Evolutionary conservation across 2,888 invertebrate genomes (phyloP).

Genomic region (Trachelus iudaicus): DNA sequence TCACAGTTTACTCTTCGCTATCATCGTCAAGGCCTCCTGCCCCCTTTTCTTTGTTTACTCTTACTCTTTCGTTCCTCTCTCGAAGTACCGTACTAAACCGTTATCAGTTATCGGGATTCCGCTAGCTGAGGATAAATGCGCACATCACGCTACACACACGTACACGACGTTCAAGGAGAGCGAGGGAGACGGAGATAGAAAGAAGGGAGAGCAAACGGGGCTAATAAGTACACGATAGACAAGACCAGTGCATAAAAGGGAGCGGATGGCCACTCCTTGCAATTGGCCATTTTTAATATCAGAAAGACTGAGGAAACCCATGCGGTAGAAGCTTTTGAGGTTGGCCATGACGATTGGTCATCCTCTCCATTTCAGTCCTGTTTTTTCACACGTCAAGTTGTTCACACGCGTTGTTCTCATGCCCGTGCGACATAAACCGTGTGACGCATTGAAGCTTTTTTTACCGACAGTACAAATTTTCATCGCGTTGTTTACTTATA

Average conservation of each 20-base stretch:
- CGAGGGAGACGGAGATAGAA: not conserved
- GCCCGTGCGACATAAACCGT: conserved; percentile 13
- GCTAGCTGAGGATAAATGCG: not conserved
- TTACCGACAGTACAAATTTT: conserved; percentile 42
- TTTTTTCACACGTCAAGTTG: not conserved
- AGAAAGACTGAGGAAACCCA: not conserved
- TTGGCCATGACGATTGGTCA: not conserved
- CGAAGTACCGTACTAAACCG: not conserved
- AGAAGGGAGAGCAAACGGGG: not conserved
- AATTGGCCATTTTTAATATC: not conserved
- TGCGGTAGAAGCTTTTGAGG: not conserved
- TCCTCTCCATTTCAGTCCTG: not conserved
- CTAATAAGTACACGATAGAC: not conserved
- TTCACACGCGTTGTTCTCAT: conserved; percentile 22
- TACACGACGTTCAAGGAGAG: not conserved
- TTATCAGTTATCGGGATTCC: not conserved
- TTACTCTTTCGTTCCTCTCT: not conserved
- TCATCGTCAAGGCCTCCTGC: not conserved
- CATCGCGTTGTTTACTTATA: conserved; percentile 23
- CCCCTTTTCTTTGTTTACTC: not conserved
- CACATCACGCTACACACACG: not conserved
- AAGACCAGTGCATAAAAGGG: not conserved
- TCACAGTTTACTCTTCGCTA: not conserved
- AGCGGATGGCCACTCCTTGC: not conserved
- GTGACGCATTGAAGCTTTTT: conserved; percentile 23